phyloP scores from a whole-genome alignment of 2,797 vertebrate species.

The Rhinophrynus dorsalis region DNA sequence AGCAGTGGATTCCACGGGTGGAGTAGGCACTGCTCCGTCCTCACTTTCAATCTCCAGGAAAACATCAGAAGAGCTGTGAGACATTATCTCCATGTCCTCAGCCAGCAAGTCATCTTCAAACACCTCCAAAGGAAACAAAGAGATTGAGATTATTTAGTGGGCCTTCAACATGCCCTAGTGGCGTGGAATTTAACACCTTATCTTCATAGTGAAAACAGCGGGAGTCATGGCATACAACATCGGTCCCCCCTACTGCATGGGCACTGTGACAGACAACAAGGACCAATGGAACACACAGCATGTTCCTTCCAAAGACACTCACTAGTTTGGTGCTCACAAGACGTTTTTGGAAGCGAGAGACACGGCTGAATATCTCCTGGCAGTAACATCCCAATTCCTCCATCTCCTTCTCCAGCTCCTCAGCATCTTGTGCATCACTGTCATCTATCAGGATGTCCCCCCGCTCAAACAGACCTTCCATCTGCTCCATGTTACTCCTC shows the following conservation, averaged over 20 bases:
- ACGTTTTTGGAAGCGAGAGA: constrained; percentile 71
- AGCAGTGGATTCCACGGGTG: background rate
- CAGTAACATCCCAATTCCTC: constrained; percentile 70
- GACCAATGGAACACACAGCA: too few relatives aligned
- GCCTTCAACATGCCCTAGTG: background rate
- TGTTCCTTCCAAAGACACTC: background rate
- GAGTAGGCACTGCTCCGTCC: background rate
- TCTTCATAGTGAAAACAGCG: background rate
- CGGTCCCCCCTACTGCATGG: too few relatives aligned
- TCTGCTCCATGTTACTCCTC: constrained; percentile 61
- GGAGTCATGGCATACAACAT: background rate
- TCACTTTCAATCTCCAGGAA: constrained; percentile 50
- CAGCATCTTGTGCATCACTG: constrained; percentile 63
- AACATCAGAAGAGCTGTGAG: constrained; percentile 68
- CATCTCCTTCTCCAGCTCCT: constrained; percentile 68
- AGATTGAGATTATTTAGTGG: background rate
- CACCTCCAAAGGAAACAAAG: constrained; percentile 60
- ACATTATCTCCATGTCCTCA: constrained; percentile 55
- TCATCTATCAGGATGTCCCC: constrained; percentile 75
- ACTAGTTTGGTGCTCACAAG: constrained; percentile 84
- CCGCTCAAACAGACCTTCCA: constrained; percentile 67
- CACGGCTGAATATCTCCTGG: constrained; percentile 67
- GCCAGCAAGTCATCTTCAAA: constrained; percentile 74
- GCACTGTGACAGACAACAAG: too few relatives aligned
- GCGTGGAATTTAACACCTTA: background rate